Evolutionary conservation across 2,113 vertebrate species (phyloP).

Genomic region (Phasianus colchicus): DNA sequence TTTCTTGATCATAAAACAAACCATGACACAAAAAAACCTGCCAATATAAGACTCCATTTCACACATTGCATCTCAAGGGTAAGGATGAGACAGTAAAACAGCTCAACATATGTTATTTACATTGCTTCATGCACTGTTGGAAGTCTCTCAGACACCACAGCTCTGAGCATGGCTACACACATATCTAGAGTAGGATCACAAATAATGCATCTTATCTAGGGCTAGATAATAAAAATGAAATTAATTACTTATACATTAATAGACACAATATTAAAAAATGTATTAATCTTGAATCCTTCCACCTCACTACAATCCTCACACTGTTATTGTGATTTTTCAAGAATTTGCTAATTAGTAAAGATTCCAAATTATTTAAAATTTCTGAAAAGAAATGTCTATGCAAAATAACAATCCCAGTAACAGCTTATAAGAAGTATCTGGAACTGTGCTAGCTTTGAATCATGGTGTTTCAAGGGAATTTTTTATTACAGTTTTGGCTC

Average conservation of each 20-base stretch:
- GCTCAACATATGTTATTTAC: slow-evolving; percentile 15
- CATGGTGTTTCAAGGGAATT: slow-evolving; percentile 25
- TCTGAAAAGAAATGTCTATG: background rate
- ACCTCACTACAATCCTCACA: background rate
- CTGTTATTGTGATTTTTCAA: background rate
- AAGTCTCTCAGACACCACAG: background rate
- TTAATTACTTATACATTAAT: background rate
- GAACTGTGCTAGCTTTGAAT: slow-evolving; percentile 9
- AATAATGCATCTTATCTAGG: background rate
- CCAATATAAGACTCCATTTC: slow-evolving; percentile 3
- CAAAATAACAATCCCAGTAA: background rate
- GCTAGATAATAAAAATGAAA: background rate
- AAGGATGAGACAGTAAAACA: slow-evolving; percentile 46
- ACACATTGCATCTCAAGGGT: slow-evolving; percentile 17
- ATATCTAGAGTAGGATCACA: background rate
- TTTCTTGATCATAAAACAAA: slow-evolving; percentile 18
- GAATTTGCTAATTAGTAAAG: background rate
- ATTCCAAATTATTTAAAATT: slow-evolving; percentile 6
- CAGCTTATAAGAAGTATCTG: slow-evolving; percentile 33
- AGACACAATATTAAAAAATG: background rate
- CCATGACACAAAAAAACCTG: background rate
- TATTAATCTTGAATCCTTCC: background rate
- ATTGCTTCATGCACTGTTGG: background rate
- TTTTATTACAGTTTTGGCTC: slow-evolving; percentile 55
- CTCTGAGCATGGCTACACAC: background rate